Base-by-base conservation (phyloP, 37 sponge, comb jelly and placozoan genomes). In the Hexactinellida sp. region DNA sequence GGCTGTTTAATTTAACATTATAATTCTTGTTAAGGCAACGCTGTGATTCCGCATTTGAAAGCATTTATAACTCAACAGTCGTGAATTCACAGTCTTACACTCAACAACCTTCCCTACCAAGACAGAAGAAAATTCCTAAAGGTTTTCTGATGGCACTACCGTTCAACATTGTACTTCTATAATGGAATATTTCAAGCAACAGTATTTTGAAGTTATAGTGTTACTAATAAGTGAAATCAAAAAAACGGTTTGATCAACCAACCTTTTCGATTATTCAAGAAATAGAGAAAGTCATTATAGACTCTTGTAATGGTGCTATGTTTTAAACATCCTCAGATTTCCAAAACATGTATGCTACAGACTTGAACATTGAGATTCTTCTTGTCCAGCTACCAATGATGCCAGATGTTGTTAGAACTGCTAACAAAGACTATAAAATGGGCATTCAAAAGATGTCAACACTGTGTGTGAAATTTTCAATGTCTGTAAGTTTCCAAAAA, bases 201-300 rank as follows among this genome's bases (percentile, higher is more conserved):
- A 38, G 82, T 87, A 86, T 32, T 87, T 37, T 54, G 83, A 86
- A 84, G 87, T 82, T n/a, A 51, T 84, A 36, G 90, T 86, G 23
- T 54, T 84, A 19, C 36, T 88, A n/a, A 54, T 35, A 23, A 51
- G 39, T 82, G 88, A 90, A 85, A 7, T 90, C 41, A 39, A 47
- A 36, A 24, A 82, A 32, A 21, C 37, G 88, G 37, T 86, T 88
- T 84, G 87, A 91, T 1, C 91, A 91, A 39, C 36, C 38, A 30
- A 25, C 84, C 19, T 83, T 83, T 83, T 38, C 38, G 19, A 83
- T 34, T n/a, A 3, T 83, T 83, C 84, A n/a, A 7, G 84, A 83
- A 38, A 83, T 83, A 38, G 84, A 83, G 39, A n/a, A 37, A 25
- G 13, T 83, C 25, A 38, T 83, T 37, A 83, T 83, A 28, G 39